Base-by-base conservation (phyloP, 2,888 invertebrate genomes). In the Rhagium mordax region DNA sequence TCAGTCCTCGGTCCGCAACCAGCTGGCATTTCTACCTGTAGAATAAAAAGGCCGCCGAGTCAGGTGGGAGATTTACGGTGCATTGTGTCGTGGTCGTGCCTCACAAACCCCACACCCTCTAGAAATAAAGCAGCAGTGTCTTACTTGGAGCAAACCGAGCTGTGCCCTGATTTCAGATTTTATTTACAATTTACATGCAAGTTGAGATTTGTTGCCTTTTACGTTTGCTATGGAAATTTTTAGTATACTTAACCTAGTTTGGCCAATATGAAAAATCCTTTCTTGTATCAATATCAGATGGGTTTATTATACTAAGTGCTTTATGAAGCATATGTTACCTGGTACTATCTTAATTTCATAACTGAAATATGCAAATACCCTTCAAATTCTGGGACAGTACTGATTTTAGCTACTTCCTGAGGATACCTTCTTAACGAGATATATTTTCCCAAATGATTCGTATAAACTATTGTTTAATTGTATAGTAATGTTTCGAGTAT, bases 1-100 rank as follows among this genome's bases (percentile, higher is more conserved):
- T 62, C 62, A 24, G 16, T 53, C 33, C 65, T 65, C 65, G 65
- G 53, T 65, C 65, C 66, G 59, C 51, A 55, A 57, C 47, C 70
- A 71, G 55, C 70, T 71, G 70, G 29, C 29, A 53, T 65, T 64
- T 59, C 65, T 71, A 71, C 70, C 70, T 71, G 70, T 71, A 21
- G 70, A 57, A 71, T 48, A 64, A 64, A 70, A 51, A 64, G 64
- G 64, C 51, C 64, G 24, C 57, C 57, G 65, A 59, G 70, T 59
- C 64, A 71, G 65, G 65, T 71, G 65, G 16, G 49, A 59, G 64
- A 71, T 71, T 71, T 71, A 71, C 59, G 59, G 21, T 53, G 64
- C 49, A 59, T 33, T 27, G 70, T 59, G 48, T 71, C 65, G 59
- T 18, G 55, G 61, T 71, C 65, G 65, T 51, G 64, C 55, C 57